Percentiles rank a stretch among this genome's conserved stretches.
These are phyloP conservation scores for Dolichopus griseipennis DNA, from an alignment of 2,888 invertebrate genomes.

Conservation along the genomic window DNA sequence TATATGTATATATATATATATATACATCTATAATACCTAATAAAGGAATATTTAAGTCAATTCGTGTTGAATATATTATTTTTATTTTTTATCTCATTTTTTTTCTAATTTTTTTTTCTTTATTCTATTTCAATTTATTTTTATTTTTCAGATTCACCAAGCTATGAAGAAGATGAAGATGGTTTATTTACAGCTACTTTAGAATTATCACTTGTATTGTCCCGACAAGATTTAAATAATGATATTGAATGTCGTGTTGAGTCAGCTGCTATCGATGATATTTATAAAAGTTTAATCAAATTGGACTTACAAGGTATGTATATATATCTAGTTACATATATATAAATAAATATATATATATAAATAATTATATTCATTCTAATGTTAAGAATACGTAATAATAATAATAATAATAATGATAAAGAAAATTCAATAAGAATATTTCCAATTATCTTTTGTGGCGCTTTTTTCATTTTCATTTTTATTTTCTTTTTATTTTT, in stretches of 20 bases:
- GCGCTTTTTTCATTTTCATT: neutral
- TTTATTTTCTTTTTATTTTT: neutral
- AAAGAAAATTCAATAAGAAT: neutral
- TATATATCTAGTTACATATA: neutral
- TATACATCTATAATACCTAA: no score
- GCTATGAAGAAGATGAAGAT: constrained; percentile 47
- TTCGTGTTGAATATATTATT: neutral
- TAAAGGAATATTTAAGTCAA: neutral
- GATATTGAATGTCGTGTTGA: constrained; percentile 62
- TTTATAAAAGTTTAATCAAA: constrained; percentile 36
- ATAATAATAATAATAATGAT: no score
- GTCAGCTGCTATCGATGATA: constrained; percentile 51
- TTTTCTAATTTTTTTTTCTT: neutral
- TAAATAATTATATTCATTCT: constrained; percentile 8
- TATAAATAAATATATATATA: neutral
- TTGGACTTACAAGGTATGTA: constrained; percentile 60
- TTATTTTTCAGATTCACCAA: constrained; percentile 47
- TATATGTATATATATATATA: no score
- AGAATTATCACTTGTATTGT: constrained; percentile 52
- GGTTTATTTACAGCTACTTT: constrained; percentile 55
- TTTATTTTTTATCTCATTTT: neutral
- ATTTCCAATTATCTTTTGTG: neutral
- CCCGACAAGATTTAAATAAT: constrained; percentile 59
- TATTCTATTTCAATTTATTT: neutral
- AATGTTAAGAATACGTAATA: constrained; percentile 13